These are phyloP conservation scores for Molossus molossus DNA, from an alignment of 2,797 vertebrate genomes.

Conservation along the genomic window DNA sequence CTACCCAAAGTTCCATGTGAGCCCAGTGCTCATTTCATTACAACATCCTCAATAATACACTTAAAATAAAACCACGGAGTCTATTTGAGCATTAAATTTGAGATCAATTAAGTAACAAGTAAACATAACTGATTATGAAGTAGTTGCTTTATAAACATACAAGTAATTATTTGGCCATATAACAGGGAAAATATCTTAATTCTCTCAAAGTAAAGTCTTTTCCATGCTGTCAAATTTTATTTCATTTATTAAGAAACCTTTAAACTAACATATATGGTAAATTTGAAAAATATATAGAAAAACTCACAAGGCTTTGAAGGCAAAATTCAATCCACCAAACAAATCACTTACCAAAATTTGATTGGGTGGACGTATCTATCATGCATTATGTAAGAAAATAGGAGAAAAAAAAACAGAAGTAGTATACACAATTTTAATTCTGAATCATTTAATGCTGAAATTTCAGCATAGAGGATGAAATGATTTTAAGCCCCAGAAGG, in stretches of 20 bases:
- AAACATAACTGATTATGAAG: background rate
- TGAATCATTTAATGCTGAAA: slow-evolving; percentile 30
- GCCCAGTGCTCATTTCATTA: background rate
- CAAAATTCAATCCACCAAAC: slow-evolving; percentile 59
- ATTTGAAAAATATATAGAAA: slow-evolving; percentile 28
- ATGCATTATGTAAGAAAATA: slow-evolving; percentile 15
- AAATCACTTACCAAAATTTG: slow-evolving; percentile 58
- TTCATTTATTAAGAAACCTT: slow-evolving; percentile 72
- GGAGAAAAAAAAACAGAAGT: background rate
- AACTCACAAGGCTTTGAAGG: slow-evolving; percentile 41
- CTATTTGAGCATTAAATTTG: background rate
- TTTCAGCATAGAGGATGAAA: slow-evolving; percentile 34
- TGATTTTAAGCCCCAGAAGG: slow-evolving; percentile 21
- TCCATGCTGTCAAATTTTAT: slow-evolving; percentile 57
- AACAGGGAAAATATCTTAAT: slow-evolving; percentile 3
- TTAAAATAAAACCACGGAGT: slow-evolving; percentile 38
- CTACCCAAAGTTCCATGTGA: background rate
- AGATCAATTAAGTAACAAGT: background rate
- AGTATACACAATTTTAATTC: slow-evolving; percentile 46
- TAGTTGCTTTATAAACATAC: background rate
- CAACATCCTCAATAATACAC: background rate
- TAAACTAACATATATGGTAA: slow-evolving; percentile 54
- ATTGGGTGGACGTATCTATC: background rate
- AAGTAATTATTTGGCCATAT: slow-evolving; percentile 14
- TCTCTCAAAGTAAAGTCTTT: background rate